These are phyloP conservation scores for Drosophila anceps DNA, from an alignment of 2,888 invertebrate species.

Conservation along the genomic window DNA sequence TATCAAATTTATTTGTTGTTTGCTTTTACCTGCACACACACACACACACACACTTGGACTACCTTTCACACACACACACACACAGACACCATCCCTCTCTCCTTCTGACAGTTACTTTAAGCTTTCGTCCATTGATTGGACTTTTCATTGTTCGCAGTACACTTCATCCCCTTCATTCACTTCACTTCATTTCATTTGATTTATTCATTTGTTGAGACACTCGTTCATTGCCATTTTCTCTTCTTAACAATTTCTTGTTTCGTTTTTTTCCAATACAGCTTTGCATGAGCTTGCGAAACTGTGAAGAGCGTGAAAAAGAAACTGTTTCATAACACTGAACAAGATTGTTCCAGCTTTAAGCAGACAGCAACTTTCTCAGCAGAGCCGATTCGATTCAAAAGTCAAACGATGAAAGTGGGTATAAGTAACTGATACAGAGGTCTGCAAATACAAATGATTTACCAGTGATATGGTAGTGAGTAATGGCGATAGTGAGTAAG, in stretches of 20 bases:
- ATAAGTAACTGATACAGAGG: background rate
- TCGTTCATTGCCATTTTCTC: slow-evolving; percentile 1
- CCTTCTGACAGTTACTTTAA: slow-evolving; percentile 6
- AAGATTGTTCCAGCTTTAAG: background rate
- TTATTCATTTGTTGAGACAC: slow-evolving; percentile 6
- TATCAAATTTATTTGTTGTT: slow-evolving; percentile 57
- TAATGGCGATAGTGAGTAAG: background rate
- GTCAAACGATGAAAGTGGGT: background rate
- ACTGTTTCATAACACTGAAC: background rate
- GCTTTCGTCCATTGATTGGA: slow-evolving; percentile 11
- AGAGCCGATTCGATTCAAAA: background rate
- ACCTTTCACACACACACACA: background rate
- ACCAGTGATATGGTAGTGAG: background rate
- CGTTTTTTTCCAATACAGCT: background rate
- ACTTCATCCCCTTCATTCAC: slow-evolving; percentile 17
- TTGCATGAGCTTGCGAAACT: slow-evolving; percentile 3
- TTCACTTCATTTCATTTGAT: slow-evolving; percentile 19
- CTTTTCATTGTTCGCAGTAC: slow-evolving; percentile 9
- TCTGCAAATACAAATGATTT: background rate
- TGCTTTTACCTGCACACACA: slow-evolving; percentile 37
- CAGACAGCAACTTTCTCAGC: background rate
- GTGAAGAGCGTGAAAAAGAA: background rate
- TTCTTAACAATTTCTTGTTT: slow-evolving; percentile 1
- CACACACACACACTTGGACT: background rate
- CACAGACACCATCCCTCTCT: background rate